A percentile compares a stretch with the other conserved stretches of the same genome.
Evolutionary conservation across 2,888 invertebrate genomes (phyloP).

Genomic region (Hydrotaea cyrtoneurina): DNA sequence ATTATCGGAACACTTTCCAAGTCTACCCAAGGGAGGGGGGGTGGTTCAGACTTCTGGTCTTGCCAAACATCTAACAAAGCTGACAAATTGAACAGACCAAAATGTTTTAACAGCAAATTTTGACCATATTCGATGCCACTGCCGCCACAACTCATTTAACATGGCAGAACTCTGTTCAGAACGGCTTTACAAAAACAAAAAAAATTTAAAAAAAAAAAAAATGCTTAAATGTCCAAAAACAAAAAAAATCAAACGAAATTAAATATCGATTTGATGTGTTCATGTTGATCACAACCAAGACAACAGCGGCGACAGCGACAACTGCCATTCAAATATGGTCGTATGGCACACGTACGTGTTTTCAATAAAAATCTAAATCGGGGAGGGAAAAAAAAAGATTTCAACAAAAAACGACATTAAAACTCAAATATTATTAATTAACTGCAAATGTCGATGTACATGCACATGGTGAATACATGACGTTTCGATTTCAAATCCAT

Average conservation of each 20-base stretch:
- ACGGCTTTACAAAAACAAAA: neutral
- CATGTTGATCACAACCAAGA: neutral
- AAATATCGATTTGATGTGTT: conserved; percentile 1
- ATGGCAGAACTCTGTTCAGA: conserved; percentile 52
- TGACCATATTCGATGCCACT: neutral
- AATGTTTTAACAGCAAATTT: conserved; percentile 11
- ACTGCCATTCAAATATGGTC: conserved; percentile 47
- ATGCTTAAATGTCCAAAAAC: too few relatives aligned
- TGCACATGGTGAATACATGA: too few relatives aligned
- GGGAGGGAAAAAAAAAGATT: neutral
- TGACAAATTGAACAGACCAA: neutral
- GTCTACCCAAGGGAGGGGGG: too few relatives aligned
- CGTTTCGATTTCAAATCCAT: too few relatives aligned
- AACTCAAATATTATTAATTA: neutral
- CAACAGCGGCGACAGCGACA: neutral
- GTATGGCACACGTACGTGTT: conserved; percentile 61
- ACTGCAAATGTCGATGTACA: too few relatives aligned
- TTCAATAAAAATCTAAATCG: neutral
- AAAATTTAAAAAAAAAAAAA: neutral
- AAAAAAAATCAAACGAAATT: neutral
- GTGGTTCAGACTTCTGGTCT: neutral
- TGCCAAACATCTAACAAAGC: neutral
- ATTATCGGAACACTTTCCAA: too few relatives aligned
- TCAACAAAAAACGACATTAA: neutral
- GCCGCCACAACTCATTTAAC: conserved; percentile 43